Conservation (phyloP, 2,797 vertebrate species). For the Gadopsis bispinosus region DNA sequence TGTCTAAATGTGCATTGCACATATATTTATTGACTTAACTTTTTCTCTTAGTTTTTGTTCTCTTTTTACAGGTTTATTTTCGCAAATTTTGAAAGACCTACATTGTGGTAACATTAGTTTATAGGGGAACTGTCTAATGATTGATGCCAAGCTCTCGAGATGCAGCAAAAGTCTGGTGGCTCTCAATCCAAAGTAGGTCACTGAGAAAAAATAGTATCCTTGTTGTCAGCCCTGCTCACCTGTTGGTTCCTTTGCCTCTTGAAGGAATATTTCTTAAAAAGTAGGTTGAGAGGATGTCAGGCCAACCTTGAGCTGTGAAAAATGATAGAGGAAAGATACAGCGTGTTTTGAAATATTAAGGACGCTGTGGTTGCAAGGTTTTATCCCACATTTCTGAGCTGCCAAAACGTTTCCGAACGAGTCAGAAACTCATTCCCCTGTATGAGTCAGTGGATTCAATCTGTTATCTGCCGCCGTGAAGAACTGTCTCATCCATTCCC, state of each 20-base stretch:
- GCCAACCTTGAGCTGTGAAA: slow-evolving; percentile 63
- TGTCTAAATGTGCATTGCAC: too few relatives aligned
- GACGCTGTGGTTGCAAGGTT: slow-evolving; percentile 17
- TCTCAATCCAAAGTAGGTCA: slow-evolving; percentile 71
- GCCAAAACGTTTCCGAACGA: slow-evolving; percentile 19
- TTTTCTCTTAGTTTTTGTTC: slow-evolving; percentile 12
- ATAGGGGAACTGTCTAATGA: slow-evolving; percentile 17
- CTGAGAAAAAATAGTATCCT: slow-evolving; percentile 70
- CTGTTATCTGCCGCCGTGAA: slow-evolving; percentile 4
- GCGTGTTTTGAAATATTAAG: slow-evolving; percentile 20
- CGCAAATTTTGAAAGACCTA: slow-evolving; percentile 34
- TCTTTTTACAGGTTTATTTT: slow-evolving; percentile 19
- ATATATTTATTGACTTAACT: too few relatives aligned
- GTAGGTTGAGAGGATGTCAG: slow-evolving; percentile 68
- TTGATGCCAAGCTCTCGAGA: slow-evolving; percentile 43
- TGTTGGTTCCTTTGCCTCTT: slow-evolving; percentile 61
- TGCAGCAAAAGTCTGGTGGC: slow-evolving; percentile 52
- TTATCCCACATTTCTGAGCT: slow-evolving; percentile 26
- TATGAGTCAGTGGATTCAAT: slow-evolving; percentile 9
- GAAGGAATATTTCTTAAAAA: slow-evolving; percentile 53
- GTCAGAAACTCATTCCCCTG: slow-evolving; percentile 3
- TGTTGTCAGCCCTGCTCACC: slow-evolving; percentile 71
- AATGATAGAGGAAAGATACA: slow-evolving; percentile 2
- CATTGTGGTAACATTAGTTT: slow-evolving; percentile 15
- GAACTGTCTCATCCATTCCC: neutral